Conservation (phyloP, 2,113 vertebrate genomes). For the Mustela lutreola region DNA sequence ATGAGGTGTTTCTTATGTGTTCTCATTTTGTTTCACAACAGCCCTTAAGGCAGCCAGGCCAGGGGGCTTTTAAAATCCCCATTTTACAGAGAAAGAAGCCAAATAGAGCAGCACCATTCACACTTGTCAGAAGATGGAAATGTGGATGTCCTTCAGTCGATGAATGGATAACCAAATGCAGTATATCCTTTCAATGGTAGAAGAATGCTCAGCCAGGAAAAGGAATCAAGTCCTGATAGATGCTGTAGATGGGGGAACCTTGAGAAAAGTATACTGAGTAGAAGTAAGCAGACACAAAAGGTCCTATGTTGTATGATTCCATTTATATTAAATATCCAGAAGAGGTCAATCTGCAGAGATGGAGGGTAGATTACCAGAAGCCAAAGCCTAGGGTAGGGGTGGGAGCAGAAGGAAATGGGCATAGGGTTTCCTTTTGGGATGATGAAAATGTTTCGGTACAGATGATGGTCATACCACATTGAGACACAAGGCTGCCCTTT, state of each 20-base stretch:
- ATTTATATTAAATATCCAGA: not conserved
- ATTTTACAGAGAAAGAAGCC: not conserved
- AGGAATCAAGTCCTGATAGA: not conserved
- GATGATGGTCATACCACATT: not conserved
- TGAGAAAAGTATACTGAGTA: not conserved
- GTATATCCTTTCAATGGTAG: not conserved
- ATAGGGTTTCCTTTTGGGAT: not conserved
- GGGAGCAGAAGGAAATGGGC: not conserved
- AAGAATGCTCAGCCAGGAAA: not conserved
- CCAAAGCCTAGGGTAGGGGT: not conserved
- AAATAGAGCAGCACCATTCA: not conserved
- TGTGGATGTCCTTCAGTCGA: not conserved
- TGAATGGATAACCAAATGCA: not conserved
- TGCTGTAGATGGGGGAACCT: not conserved
- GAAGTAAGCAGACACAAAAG: not conserved
- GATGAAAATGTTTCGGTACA: not conserved
- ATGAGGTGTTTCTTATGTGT: not conserved
- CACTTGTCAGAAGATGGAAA: not conserved
- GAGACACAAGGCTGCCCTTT: not conserved
- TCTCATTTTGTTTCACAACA: not conserved
- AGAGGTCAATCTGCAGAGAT: not conserved
- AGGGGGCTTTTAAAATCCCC: not conserved
- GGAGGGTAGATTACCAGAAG: not conserved
- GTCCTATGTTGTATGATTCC: not conserved
- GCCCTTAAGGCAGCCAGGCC: not conserved